Evolutionary conservation across 1,140 invertebrate genomes (phyloP).

Genomic region (Drosophila ficusphila): DNA sequence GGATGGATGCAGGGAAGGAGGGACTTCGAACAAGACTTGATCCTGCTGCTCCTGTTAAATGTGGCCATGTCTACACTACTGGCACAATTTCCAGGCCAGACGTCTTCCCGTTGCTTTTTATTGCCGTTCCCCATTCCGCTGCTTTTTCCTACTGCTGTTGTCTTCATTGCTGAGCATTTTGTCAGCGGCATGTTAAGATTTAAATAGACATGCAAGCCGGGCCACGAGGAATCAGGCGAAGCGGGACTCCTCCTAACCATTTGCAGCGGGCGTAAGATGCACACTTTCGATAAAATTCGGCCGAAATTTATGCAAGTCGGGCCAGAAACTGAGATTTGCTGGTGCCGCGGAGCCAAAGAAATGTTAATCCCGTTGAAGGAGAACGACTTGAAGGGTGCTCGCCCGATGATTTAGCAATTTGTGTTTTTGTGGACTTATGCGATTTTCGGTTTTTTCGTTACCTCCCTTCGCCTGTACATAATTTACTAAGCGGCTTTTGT

Average conservation of each 20-base stretch:
- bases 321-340: conserved; percentile 47
- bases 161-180: conserved; percentile 75
- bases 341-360: conserved; percentile 39
- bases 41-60: conserved; percentile 80
- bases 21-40: conserved; percentile 62
- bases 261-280: conserved; percentile 66
- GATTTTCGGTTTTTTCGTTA: conserved; percentile 15
- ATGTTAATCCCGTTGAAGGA: conserved; percentile 53
- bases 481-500: conserved; percentile 73
- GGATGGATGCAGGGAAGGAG: background rate
- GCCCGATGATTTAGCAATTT: conserved; percentile 73
- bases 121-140: conserved; percentile 47
- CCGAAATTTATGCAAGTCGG: conserved; percentile 67
- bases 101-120: conserved; percentile 50
- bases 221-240: background rate
- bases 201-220: conserved; percentile 67
- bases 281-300: conserved; percentile 74
- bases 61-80: conserved; percentile 67
- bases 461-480: conserved; percentile 40
- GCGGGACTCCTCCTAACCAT: conserved; percentile 42
- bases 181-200: conserved; percentile 77
- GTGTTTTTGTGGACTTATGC: conserved; percentile 43
- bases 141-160: conserved; percentile 42
- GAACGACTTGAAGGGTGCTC: conserved; percentile 47
- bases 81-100: conserved; percentile 65